Conservation (phyloP, 2,113 vertebrate species). For the Columba janthina region DNA sequence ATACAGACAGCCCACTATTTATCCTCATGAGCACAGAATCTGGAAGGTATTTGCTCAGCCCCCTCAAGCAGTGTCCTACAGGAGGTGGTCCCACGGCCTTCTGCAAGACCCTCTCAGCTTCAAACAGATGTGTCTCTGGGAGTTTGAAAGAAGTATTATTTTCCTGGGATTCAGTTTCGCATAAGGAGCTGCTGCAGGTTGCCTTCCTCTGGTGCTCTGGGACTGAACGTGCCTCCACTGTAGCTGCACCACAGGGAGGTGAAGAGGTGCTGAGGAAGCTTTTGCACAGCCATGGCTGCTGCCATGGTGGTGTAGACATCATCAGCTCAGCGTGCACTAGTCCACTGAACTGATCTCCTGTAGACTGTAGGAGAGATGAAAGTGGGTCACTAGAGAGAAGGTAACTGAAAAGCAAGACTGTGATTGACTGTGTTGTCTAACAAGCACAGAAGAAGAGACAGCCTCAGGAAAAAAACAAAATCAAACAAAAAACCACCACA, state of each 20-base stretch:
- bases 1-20: not conserved
- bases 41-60: not conserved
- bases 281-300: not conserved
- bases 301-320: not conserved
- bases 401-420: not conserved
- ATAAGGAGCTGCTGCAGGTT: not conserved
- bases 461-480: not conserved
- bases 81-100: not conserved
- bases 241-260: too few relatives aligned
- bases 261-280: not conserved
- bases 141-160: not conserved
- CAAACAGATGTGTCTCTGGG: fast-evolving
- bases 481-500: too few relatives aligned
- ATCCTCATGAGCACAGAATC: fast-evolving
- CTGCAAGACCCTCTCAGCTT: not conserved
- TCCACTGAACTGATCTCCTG: not conserved
- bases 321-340: fast-evolving
- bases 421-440: not conserved
- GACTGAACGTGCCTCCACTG: fast-evolving
- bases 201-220: not conserved
- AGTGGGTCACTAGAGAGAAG: not conserved
- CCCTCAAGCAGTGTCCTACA: not conserved
- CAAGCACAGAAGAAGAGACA: not conserved
- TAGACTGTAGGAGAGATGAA: not conserved
- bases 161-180: not conserved